Evolutionary conservation across 1,140 invertebrate species (phyloP).

Genomic region (Gerris buenoi): DNA sequence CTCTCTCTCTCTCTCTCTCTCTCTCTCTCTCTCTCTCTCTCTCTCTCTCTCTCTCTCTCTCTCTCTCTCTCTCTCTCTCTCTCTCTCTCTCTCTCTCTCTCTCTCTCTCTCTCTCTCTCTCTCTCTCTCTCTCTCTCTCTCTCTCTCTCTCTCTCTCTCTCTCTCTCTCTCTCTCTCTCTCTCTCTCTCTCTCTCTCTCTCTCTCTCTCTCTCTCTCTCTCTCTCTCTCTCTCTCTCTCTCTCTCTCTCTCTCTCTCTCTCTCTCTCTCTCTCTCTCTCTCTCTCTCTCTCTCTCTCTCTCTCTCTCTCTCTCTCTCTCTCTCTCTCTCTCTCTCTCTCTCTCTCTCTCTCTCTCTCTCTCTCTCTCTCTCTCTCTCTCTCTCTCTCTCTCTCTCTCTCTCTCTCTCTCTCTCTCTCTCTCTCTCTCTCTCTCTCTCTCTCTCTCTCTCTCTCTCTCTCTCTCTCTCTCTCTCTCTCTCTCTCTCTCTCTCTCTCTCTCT

Average conservation of each 20-base stretch:
- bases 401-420: background rate
- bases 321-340: background rate
- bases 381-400: background rate
- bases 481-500: background rate
- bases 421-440: constrained; percentile 1
- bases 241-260: background rate
- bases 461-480: background rate
- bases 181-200: background rate
- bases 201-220: background rate
- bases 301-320: background rate
- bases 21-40: background rate
- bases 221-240: constrained; percentile 1
- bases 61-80: too few relatives aligned
- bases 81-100: too few relatives aligned
- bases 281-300: background rate
- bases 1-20: too few relatives aligned
- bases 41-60: background rate
- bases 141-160: too few relatives aligned
- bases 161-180: too few relatives aligned
- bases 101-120: too few relatives aligned
- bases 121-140: background rate
- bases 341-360: background rate
- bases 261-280: background rate
- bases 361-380: background rate
- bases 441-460: constrained; percentile 1